These are phyloP conservation scores for Erebia palarica DNA, from an alignment of 2,888 invertebrate species.

Conservation along the genomic window DNA sequence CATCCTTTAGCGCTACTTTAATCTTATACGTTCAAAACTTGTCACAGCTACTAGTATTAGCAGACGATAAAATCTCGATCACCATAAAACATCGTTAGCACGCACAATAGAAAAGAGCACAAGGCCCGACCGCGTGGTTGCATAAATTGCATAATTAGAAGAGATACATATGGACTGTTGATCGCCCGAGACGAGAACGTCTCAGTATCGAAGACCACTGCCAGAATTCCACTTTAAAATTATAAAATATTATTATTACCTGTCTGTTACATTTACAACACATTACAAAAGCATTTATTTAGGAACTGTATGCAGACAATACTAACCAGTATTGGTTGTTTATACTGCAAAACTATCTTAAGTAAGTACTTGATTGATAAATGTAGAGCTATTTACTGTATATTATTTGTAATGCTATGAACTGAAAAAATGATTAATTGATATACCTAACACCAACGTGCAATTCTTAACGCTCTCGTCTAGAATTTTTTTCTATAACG, in stretches of 20 bases:
- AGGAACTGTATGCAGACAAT: too few species aligned
- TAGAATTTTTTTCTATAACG: too few species aligned
- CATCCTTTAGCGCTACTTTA: background rate
- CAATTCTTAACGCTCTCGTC: too few species aligned
- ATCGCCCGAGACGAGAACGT: constrained; percentile 51
- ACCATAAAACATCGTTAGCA: constrained; percentile 49
- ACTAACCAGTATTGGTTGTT: too few species aligned
- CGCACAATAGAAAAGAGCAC: constrained; percentile 76
- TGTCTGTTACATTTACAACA: too few species aligned
- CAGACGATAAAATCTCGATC: constrained; percentile 52
- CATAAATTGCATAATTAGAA: constrained; percentile 67
- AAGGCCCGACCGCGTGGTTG: constrained; percentile 59
- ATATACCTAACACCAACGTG: too few species aligned
- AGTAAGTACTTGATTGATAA: too few species aligned
- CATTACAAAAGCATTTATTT: too few species aligned
- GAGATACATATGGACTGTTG: constrained; percentile 63
- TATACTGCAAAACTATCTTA: too few species aligned
- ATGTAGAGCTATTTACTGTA: too few species aligned
- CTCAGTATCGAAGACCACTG: constrained; percentile 7
- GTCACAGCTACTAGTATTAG: constrained; percentile 32
- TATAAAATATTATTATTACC: background rate
- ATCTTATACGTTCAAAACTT: constrained; percentile 1
- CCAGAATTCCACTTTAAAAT: background rate
- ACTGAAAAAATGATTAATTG: too few species aligned
- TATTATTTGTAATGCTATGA: too few species aligned